Evolutionary conservation across 1,140 invertebrate species (phyloP), one percentile per base, ranked within the genome.

Genomic region (Diorhabda sublineata): DNA sequence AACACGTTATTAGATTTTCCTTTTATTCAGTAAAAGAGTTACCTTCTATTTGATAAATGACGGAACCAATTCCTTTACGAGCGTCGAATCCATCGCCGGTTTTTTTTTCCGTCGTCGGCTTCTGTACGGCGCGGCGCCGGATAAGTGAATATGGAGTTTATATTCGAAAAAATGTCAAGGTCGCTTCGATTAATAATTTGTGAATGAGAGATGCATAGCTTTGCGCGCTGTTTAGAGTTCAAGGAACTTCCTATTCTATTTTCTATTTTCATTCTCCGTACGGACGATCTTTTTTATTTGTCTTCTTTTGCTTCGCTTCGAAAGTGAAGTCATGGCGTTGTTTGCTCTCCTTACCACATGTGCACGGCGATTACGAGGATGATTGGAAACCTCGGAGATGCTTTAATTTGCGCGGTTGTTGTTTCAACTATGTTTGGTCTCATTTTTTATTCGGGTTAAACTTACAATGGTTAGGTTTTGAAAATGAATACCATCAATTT

Each of bases 111-210:
- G 47, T 52, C n/a, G n/a, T n/a, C 47, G 47, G 6, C 47, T 8
- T 52, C n/a, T n/a, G 47, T 52, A n/a, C 47, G 6, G 26, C 47
- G 6, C 47, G n/a, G 6, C 47, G 47, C 47, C 47, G 47, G 47
- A 52, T 52, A 52, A 52, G 47, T 8, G 47, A 52, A 3, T 52
- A 52, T 52, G 47, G 26, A 52, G 47, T 52, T 2, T 52, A n/a
- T 62, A 43, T 62, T 62, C 8, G 72, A 76, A 78, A 78, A 78
- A 78, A 76, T 78, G 77, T 78, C 77, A 78, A 78, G 77, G 77
- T 78, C 75, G 69, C 71, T 75, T 76, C 77, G 76, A 77, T 78
- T 78, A 78, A 78, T 78, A 78, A 78, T 74, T 78, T 76, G 76
- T 78, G 76, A 78, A 78, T 78, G 76, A 72, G 71, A 73, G 70